Evolutionary conservation across 2,113 vertebrate species (phyloP).

Genomic region (Coregonus clupeaformis): DNA sequence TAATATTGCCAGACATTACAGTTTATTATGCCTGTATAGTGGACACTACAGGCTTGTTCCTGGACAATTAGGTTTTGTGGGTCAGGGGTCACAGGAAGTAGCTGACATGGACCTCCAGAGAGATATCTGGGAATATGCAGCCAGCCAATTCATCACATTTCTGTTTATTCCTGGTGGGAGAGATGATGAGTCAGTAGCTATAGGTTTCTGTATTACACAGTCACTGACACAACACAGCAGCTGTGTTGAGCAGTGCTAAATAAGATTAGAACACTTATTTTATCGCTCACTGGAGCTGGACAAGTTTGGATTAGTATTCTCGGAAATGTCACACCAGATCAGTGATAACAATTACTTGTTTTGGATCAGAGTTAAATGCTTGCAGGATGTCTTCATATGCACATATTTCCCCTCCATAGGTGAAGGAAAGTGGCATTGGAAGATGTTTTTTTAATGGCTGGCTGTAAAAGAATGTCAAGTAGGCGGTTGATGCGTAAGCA

Average conservation of each 20-base stretch:
- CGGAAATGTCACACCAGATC: constrained; percentile 42
- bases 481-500: not conserved
- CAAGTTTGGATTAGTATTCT: constrained; percentile 37
- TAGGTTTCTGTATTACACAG: constrained; percentile 10
- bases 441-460: not conserved
- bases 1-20: not conserved
- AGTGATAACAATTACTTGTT: constrained; percentile 46
- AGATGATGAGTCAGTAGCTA: constrained; percentile 49
- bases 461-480: not conserved
- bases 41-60: not conserved
- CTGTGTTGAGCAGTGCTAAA: constrained; percentile 45
- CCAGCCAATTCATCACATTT: constrained; percentile 46
- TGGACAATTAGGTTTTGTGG: constrained; percentile 30
- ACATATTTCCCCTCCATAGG: not conserved
- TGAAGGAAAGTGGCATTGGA: not conserved
- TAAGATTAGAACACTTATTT: constrained; percentile 51
- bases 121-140: constrained; percentile 49
- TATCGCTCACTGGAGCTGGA: constrained; percentile 34
- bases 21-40: not conserved
- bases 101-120: constrained; percentile 60
- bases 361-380: constrained; percentile 34
- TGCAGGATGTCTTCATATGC: constrained; percentile 44
- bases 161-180: constrained; percentile 49
- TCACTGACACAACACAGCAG: constrained; percentile 18
- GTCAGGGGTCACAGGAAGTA: constrained; percentile 54